Evolutionary conservation across 2,888 invertebrate genomes (phyloP).

Genomic region (Cryptocheilus praepositus): DNA sequence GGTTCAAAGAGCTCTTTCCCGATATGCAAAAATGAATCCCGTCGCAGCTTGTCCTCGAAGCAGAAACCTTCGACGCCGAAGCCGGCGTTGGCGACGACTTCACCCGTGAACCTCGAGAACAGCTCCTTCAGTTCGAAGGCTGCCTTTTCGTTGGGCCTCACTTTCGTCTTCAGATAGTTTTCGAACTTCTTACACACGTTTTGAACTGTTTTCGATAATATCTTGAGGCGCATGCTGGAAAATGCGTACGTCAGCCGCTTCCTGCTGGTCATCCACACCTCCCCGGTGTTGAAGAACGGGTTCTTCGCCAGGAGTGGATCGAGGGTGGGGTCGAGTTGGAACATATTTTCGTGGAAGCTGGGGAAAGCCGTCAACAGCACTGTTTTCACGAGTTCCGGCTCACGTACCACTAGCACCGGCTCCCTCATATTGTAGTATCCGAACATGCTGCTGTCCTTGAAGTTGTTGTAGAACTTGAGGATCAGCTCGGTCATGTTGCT

Average conservation of each 20-base stretch:
- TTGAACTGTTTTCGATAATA: conserved; percentile 52
- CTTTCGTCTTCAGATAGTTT: conserved; percentile 31
- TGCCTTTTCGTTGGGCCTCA: conserved; percentile 7
- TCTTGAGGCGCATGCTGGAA: conserved; percentile 48
- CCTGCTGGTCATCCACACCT: conserved; percentile 49
- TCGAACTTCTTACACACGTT: conserved; percentile 52
- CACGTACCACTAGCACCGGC: conserved; percentile 54
- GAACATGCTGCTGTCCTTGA: conserved; percentile 26
- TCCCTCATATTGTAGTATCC: conserved; percentile 28
- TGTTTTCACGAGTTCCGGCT: conserved; percentile 59
- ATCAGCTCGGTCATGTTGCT: conserved; percentile 17
- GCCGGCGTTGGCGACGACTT: conserved; percentile 56
- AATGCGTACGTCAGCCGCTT: conserved; percentile 47
- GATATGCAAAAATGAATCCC: conserved; percentile 35
- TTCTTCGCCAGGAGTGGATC: conserved; percentile 58
- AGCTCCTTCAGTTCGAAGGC: conserved; percentile 53
- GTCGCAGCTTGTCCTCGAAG: conserved; percentile 48
- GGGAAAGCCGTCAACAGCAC: conserved; percentile 58
- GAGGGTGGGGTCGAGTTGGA: conserved; percentile 27
- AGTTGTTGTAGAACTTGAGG: conserved; percentile 13
- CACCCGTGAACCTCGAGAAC: conserved; percentile 54
- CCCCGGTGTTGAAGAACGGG: conserved; percentile 60
- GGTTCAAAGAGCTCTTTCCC: conserved; percentile 51
- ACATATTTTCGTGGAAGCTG: conserved; percentile 54
- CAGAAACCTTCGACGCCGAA: conserved; percentile 60